phyloP scores from a whole-genome alignment of 1,140 invertebrate genomes.

The Anastatus disparis region DNA sequence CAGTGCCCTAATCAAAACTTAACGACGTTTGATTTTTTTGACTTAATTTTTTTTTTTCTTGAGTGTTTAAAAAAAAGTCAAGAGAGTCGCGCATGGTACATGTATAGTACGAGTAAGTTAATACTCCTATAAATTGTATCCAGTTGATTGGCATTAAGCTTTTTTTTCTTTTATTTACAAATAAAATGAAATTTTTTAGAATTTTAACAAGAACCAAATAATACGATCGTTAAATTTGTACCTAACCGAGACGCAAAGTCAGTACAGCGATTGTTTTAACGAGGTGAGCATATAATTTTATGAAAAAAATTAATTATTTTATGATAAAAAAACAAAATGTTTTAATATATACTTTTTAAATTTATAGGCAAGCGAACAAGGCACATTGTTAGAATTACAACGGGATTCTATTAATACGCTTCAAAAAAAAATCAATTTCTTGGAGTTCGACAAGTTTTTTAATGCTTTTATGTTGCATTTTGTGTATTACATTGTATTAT shows the following conservation, averaged over 20 bases:
- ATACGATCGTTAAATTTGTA: constrained; percentile 53
- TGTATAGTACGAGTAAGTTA: constrained; percentile 23
- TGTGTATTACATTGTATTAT: constrained; percentile 55
- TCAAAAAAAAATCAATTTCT: constrained; percentile 51
- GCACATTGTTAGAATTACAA: constrained; percentile 56
- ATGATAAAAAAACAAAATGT: too few species aligned
- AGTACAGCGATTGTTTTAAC: constrained; percentile 61
- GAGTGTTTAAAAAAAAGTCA: constrained; percentile 15
- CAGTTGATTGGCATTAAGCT: too few species aligned
- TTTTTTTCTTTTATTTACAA: background rate
- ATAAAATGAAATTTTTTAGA: constrained; percentile 45
- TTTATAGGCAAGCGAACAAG: constrained; percentile 57
- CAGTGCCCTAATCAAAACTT: constrained; percentile 10
- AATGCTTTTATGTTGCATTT: constrained; percentile 51
- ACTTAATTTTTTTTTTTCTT: constrained; percentile 14
- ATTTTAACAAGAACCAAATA: constrained; percentile 48
- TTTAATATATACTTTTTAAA: constrained; percentile 34
- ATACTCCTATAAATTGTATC: too few species aligned
- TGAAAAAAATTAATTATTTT: too few species aligned
- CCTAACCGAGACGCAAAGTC: constrained; percentile 56
- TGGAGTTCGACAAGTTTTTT: constrained; percentile 49
- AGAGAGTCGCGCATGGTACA: constrained; percentile 13
- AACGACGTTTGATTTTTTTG: constrained; percentile 15
- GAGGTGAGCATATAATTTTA: constrained; percentile 51
- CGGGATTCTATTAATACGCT: constrained; percentile 54